Conservation (phyloP, 2,888 invertebrate species). For the Coelinius sp. region DNA sequence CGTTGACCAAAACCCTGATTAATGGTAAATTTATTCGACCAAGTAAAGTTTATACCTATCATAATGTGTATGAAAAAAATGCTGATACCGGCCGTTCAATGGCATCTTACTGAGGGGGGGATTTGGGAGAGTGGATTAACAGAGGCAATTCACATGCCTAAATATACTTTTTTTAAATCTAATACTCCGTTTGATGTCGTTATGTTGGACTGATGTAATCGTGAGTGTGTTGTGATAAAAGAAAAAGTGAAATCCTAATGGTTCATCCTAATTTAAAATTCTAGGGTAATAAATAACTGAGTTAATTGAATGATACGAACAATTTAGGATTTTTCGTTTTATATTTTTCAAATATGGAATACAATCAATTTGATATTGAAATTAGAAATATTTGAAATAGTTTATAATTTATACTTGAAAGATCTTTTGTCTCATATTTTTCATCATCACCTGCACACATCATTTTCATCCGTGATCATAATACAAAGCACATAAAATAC, state of each 20-base stretch:
- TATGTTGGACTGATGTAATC: background rate
- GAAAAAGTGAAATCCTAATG: background rate
- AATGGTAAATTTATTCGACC: constrained; percentile 66
- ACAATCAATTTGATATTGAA: background rate
- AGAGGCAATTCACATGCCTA: background rate
- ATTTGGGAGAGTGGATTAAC: background rate
- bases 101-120: background rate
- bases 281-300: background rate
- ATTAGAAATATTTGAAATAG: background rate
- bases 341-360: background rate
- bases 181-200: background rate
- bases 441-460: background rate
- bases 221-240: background rate
- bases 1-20: constrained; percentile 57
- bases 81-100: too few species aligned
- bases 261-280: background rate
- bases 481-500: constrained; percentile 5
- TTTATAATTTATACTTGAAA: background rate
- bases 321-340: background rate
- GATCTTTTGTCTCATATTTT: background rate
- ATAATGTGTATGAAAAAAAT: constrained; percentile 46
- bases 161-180: background rate
- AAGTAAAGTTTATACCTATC: constrained; percentile 57
- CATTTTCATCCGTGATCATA: background rate
- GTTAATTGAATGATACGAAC: background rate